Evolutionary conservation across 2,888 invertebrate species (phyloP).

Genomic region (Steinernema hermaphroditum): DNA sequence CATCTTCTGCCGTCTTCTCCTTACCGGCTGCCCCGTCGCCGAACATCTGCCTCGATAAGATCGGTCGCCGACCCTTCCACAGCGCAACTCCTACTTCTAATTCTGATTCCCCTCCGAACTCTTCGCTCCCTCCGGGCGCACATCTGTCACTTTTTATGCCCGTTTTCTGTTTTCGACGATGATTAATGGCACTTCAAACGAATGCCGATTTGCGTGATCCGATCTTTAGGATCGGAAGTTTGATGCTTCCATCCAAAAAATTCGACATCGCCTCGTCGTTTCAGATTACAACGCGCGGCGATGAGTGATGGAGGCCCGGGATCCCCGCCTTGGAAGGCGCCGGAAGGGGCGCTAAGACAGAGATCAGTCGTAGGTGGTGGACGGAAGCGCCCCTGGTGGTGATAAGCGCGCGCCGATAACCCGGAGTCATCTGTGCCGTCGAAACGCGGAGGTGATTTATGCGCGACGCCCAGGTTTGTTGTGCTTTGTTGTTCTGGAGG

Average conservation of each 20-base stretch:
- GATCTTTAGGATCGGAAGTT: background rate
- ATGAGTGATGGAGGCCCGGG: background rate
- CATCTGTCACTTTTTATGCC: slow-evolving; percentile 3
- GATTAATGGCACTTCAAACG: slow-evolving; percentile 9
- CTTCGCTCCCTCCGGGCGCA: no score
- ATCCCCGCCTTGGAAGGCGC: background rate
- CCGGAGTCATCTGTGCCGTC: no score
- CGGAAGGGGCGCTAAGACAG: background rate
- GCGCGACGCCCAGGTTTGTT: no score
- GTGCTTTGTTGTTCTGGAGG: no score
- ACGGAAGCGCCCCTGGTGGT: no score
- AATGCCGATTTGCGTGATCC: slow-evolving; percentile 13
- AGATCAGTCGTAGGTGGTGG: background rate
- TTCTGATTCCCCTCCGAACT: no score
- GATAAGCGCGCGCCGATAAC: no score
- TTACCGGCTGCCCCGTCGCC: no score
- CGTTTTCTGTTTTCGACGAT: background rate
- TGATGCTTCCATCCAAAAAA: background rate
- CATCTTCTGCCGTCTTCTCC: background rate
- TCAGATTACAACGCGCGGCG: background rate
- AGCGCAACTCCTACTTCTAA: no score
- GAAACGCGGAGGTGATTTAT: no score
- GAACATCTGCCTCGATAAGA: no score
- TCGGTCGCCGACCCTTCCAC: no score
- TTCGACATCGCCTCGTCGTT: background rate